Base-by-base conservation (phyloP, 1,140 invertebrate species). In the Ostrea edulis region DNA sequence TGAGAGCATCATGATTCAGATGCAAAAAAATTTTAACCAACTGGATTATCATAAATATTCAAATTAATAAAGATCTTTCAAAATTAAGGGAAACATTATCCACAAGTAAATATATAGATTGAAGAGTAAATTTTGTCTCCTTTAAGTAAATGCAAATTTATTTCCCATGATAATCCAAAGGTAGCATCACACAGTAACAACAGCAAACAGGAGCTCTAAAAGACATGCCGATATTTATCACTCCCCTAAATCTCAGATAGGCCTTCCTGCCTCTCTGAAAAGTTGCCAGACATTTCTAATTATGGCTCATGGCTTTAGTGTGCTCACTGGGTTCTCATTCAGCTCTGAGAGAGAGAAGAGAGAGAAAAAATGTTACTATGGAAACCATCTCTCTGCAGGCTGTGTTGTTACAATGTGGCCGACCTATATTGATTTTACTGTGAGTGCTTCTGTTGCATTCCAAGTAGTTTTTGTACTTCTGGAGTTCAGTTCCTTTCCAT, bases 351-450 rank as follows among this genome's bases (percentile, higher is more conserved):
- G 68, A 71, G 22, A 25, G 68, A 77, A 77, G 68, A 77, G 68
- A 35, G 68, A 25, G 22, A 71, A 71, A 77, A 77, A 77, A 77
- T 35, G 25, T 77, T 77, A 35, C 68, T 35, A 77, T 77, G 68
- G 68, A 77, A 77, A 77, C 68, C 68, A 77, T 77, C 68, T 77
- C 68, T 77, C 68, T 77, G 22, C 29, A 77, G 68, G 68, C 68
- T 29, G 68, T 77, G 68, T 29, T 25, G 68, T 29, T 77, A 71
- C 65, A 71, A 71, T 71, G 65, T 25, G 25, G 65, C 22, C 68
- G 14, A 77, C 68, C 22, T 77, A 77, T 77, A 77, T 77, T 77
- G 68, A 77, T 77, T 77, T 77, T 77, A 25, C 68, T 77, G 58
- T n/a, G n/a, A 62, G 58, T 62, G 58, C 58, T n/a, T 62, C 58